Evolutionary conservation across 1,140 invertebrate species (phyloP).

Genomic region (Chlorops oryzae): DNA sequence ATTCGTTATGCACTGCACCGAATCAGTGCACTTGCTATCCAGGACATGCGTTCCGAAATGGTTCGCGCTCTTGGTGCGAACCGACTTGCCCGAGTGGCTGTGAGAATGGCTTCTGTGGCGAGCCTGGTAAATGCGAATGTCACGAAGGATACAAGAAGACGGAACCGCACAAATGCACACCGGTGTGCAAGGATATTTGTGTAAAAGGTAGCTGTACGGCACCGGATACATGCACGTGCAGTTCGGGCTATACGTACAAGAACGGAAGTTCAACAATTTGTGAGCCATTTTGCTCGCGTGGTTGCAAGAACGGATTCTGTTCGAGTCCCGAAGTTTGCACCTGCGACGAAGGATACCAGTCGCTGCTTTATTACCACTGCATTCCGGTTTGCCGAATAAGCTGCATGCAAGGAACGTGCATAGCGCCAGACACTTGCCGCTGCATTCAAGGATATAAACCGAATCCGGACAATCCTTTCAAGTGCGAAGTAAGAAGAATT

Average conservation of each 20-base stretch:
- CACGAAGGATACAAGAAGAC: slow-evolving; percentile 28
- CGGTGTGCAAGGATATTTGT: slow-evolving; percentile 51
- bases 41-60: slow-evolving; percentile 27
- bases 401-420: slow-evolving; percentile 43
- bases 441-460: slow-evolving; percentile 34
- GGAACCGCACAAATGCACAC: slow-evolving; percentile 48
- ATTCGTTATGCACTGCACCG: slow-evolving; percentile 47
- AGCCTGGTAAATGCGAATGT: slow-evolving; percentile 35
- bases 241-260: slow-evolving; percentile 51
- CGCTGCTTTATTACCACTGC: slow-evolving; percentile 40
- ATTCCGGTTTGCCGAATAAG: slow-evolving; percentile 43
- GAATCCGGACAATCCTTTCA: slow-evolving; percentile 35
- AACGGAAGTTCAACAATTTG: slow-evolving; percentile 36
- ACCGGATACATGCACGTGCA: slow-evolving; percentile 56
- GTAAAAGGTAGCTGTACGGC: slow-evolving; percentile 54
- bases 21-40: slow-evolving; percentile 47
- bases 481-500: slow-evolving; percentile 34
- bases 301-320: slow-evolving; percentile 50
- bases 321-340: slow-evolving; percentile 51
- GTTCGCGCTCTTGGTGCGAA: slow-evolving; percentile 25
- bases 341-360: slow-evolving; percentile 56
- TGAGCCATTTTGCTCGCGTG: slow-evolving; percentile 26
- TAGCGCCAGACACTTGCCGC: slow-evolving; percentile 33
- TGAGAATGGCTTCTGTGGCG: slow-evolving; percentile 36
- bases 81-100: slow-evolving; percentile 37